Evolutionary conservation across 92 coral and sea anemone species (phyloP).

Genomic region (Phymanthus crucifer): DNA sequence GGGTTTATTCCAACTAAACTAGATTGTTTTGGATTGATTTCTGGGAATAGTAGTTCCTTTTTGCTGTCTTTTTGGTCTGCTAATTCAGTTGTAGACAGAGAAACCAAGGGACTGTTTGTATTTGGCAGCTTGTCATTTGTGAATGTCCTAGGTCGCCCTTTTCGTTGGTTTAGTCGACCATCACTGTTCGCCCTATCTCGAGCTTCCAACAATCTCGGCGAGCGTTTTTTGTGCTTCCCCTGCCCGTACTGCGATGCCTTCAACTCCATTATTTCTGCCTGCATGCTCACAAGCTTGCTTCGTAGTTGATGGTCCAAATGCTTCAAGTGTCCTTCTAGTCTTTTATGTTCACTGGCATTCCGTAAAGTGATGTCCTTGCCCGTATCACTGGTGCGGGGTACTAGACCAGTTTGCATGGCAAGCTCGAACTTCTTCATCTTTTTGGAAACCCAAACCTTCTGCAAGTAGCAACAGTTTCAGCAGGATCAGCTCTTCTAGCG

Average conservation of each 20-base stretch:
- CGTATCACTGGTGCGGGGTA: constrained; percentile 60
- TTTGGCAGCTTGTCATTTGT: not conserved
- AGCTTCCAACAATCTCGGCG: not conserved
- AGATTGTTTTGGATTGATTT: constrained; percentile 33
- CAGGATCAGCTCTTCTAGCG: not conserved
- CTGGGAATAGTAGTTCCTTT: constrained; percentile 43
- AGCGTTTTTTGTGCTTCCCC: not conserved
- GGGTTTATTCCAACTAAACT: constrained; percentile 44
- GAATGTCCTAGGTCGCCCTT: not conserved
- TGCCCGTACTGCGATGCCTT: constrained; percentile 41
- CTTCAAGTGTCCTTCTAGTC: constrained; percentile 67
- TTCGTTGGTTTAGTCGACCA: not conserved
- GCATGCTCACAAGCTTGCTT: constrained; percentile 76
- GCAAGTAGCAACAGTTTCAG: not conserved
- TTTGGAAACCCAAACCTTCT: too few species aligned
- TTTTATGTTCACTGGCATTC: constrained; percentile 80
- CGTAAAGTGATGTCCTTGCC: constrained; percentile 72
- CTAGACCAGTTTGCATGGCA: constrained; percentile 20
- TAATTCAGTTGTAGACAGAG: not conserved
- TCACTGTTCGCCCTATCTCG: constrained; percentile 25
- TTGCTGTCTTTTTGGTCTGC: not conserved
- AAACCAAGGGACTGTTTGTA: not conserved
- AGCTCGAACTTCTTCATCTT: constrained; percentile 35
- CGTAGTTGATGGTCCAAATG: constrained; percentile 73
- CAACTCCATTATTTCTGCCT: constrained; percentile 81